Evolutionary conservation across 2,888 invertebrate species (phyloP).

Genomic region (Hartigia nigra): DNA sequence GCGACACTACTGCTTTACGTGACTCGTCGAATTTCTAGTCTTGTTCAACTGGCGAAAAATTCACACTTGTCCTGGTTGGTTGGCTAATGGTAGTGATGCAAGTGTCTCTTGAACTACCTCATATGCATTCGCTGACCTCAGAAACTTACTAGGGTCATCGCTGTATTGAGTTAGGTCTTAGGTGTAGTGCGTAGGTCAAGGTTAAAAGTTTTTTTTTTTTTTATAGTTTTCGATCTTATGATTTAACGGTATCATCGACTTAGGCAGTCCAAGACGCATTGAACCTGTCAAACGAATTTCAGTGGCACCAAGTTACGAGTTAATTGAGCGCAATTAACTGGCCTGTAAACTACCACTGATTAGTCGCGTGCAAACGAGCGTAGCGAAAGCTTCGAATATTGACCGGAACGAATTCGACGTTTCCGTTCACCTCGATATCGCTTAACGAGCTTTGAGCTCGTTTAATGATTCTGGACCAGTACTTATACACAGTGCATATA

Average conservation of each 20-base stretch:
- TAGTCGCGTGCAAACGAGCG: conserved; percentile 9
- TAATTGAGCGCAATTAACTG: conserved; percentile 40
- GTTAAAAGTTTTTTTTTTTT: neutral
- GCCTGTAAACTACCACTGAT: conserved; percentile 28
- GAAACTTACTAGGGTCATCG: neutral
- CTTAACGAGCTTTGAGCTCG: neutral
- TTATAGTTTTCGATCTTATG: neutral
- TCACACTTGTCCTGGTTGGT: neutral
- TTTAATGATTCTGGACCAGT: neutral
- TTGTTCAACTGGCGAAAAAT: neutral
- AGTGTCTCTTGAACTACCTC: neutral
- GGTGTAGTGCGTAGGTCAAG: neutral
- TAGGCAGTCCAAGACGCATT: neutral
- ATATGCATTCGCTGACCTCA: neutral
- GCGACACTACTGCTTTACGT: neutral
- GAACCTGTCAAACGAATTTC: conserved; percentile 21
- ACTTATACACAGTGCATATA: neutral
- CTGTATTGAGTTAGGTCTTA: neutral
- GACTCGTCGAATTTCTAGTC: neutral
- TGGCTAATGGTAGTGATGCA: neutral
- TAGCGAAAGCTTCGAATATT: conserved; percentile 20
- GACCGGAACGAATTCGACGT: conserved; percentile 1
- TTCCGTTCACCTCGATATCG: neutral
- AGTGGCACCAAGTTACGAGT: conserved; percentile 40
- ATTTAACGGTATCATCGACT: too few relatives aligned